phyloP scores from a whole-genome alignment of 64 coral and sea anemone species.

The Anthopleura sola region DNA sequence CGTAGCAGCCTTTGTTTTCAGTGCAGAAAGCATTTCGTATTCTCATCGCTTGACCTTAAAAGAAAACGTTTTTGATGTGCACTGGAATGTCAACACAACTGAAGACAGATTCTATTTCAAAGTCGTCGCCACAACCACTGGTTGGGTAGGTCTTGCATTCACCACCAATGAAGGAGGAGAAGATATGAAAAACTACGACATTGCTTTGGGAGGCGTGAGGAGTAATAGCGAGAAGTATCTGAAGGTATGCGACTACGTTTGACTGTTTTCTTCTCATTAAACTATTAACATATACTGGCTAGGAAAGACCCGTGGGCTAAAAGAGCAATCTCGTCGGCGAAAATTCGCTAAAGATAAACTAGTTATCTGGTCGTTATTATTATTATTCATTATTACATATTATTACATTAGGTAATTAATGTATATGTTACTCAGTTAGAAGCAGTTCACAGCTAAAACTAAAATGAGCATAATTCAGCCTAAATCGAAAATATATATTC shows the following conservation, averaged over 20 bases:
- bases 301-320: no score
- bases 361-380: no score
- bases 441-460: no score
- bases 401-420: no score
- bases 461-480: no score
- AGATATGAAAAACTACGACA: slow-evolving; percentile 33
- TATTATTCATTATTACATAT: no score
- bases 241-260: neutral
- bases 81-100: slow-evolving; percentile 19
- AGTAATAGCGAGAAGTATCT: neutral
- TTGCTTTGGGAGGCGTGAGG: slow-evolving; percentile 18
- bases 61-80: neutral
- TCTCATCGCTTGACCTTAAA: neutral
- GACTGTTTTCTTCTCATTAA: no score
- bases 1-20: neutral
- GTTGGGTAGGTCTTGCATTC: slow-evolving; percentile 43
- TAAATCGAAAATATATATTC: no score
- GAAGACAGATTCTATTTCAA: slow-evolving; percentile 44
- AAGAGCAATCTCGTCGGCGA: no score
- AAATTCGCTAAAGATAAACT: no score
- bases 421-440: no score
- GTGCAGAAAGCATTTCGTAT: neutral
- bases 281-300: no score
- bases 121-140: slow-evolving; percentile 5
- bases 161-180: neutral